These are phyloP conservation scores for Diloba caeruleocephala DNA, from an alignment of 2,888 invertebrate species.

Conservation along the genomic window DNA sequence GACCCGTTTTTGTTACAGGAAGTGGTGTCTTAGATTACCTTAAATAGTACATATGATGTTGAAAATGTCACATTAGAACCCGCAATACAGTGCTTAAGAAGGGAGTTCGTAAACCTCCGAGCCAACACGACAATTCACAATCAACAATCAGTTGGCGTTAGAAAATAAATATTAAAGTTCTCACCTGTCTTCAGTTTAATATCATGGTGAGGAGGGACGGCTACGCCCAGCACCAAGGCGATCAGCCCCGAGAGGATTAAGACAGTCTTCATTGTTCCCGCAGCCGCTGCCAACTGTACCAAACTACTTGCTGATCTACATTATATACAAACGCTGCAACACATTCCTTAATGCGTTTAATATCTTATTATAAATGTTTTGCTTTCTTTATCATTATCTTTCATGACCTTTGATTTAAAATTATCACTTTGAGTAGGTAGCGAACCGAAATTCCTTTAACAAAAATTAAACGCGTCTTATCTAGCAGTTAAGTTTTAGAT, in stretches of 20 bases:
- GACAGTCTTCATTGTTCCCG: slow-evolving; percentile 84
- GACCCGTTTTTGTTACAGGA: no score
- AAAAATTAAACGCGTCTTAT: no score
- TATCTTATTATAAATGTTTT: slow-evolving; percentile 47
- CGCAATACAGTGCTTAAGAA: no score
- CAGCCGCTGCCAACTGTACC: slow-evolving; percentile 74
- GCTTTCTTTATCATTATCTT: slow-evolving; percentile 45
- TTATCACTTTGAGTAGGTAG: neutral
- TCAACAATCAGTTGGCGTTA: no score
- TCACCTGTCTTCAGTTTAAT: slow-evolving; percentile 65
- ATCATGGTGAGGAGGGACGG: slow-evolving; percentile 56
- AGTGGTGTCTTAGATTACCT: no score
- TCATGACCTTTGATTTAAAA: slow-evolving; percentile 47
- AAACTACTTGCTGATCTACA: neutral
- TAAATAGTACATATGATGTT: no score
- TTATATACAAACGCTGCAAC: slow-evolving; percentile 56
- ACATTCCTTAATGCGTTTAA: slow-evolving; percentile 16
- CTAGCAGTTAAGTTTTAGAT: no score
- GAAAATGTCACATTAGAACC: no score
- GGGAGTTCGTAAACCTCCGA: no score
- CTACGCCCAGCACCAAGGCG: slow-evolving; percentile 74
- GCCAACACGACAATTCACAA: no score
- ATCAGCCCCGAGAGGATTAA: slow-evolving; percentile 77
- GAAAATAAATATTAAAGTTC: slow-evolving; percentile 7
- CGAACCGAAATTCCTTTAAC: neutral